Percentiles rank a stretch among this genome's conserved stretches.
Conservation (phyloP, 1,140 invertebrate species). For the Riptortus pedestris region DNA sequence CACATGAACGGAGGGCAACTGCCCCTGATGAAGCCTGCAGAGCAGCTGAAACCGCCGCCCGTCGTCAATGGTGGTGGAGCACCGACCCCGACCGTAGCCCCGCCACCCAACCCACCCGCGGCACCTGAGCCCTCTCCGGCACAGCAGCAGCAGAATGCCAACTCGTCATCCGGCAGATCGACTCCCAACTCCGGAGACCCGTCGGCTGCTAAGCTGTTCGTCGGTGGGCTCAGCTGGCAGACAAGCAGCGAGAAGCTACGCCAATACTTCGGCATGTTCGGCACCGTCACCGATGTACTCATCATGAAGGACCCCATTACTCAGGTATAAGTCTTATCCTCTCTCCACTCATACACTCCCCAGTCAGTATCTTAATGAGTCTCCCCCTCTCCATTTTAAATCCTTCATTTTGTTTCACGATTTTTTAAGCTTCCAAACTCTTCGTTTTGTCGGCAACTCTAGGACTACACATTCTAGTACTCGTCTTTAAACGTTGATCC, state of each 20-base stretch:
- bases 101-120: not conserved
- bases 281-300: conserved; percentile 79
- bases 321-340: conserved; percentile 62
- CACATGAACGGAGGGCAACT: conserved; percentile 31
- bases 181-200: conserved; percentile 45
- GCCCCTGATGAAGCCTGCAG: conserved; percentile 20
- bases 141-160: conserved; percentile 1
- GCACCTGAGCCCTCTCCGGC: conserved; percentile 11
- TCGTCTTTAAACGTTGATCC: too few relatives aligned
- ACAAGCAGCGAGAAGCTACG: conserved; percentile 80
- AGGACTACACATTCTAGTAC: too few relatives aligned
- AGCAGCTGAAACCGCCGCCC: conserved; percentile 25
- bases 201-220: conserved; percentile 79
- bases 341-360: conserved; percentile 31
- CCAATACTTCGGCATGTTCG: conserved; percentile 85
- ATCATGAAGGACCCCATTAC: conserved; percentile 91
- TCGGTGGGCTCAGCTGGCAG: conserved; percentile 83
- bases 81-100: conserved; percentile 1
- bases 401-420: not conserved
- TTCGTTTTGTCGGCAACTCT: too few relatives aligned
- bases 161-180: not conserved
- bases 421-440: too few relatives aligned
- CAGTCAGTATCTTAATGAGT: not conserved
- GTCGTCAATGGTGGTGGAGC: conserved; percentile 19
- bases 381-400: not conserved